phyloP scores from a whole-genome alignment of 2,113 vertebrate species.

The Taurulus bubalis region DNA sequence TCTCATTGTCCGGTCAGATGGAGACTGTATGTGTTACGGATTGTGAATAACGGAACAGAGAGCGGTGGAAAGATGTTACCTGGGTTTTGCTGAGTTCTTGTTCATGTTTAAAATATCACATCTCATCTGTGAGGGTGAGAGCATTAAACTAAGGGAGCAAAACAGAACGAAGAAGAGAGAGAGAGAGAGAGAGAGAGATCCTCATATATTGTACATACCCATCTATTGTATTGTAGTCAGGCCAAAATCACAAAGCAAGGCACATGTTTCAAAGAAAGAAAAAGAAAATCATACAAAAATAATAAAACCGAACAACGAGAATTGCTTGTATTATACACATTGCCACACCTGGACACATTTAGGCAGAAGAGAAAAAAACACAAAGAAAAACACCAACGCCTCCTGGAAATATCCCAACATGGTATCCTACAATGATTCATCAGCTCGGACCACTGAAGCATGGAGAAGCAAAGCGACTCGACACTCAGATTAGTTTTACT shows the following conservation, averaged over 20 bases:
- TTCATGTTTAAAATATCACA: not conserved
- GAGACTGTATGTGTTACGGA: not conserved
- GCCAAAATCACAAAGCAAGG: conserved; percentile 89
- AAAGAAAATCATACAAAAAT: conserved; percentile 70
- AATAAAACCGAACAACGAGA: conserved; percentile 73
- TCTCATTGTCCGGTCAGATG: not conserved
- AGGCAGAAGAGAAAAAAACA: not conserved
- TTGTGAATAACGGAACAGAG: not conserved
- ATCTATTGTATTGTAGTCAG: conserved; percentile 75
- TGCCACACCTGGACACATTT: conserved; percentile 66
- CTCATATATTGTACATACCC: conserved; percentile 64
- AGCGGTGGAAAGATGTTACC: not conserved
- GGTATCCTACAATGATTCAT: conserved; percentile 73
- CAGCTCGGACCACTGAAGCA: conserved; percentile 76
- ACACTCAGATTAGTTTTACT: conserved; percentile 73
- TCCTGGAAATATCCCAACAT: conserved; percentile 70
- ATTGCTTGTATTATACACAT: conserved; percentile 67
- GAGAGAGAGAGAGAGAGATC: conserved; percentile 32
- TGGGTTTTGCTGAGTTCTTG: not conserved
- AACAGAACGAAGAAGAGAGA: conserved; percentile 52
- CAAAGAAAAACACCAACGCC: conserved; percentile 52
- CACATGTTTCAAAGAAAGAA: conserved; percentile 85
- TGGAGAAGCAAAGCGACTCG: conserved; percentile 72
- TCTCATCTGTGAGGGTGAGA: not conserved
- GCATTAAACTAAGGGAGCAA: conserved; percentile 10